Base-by-base conservation (phyloP, 2,797 vertebrate genomes). In the Podargus strigoides region DNA sequence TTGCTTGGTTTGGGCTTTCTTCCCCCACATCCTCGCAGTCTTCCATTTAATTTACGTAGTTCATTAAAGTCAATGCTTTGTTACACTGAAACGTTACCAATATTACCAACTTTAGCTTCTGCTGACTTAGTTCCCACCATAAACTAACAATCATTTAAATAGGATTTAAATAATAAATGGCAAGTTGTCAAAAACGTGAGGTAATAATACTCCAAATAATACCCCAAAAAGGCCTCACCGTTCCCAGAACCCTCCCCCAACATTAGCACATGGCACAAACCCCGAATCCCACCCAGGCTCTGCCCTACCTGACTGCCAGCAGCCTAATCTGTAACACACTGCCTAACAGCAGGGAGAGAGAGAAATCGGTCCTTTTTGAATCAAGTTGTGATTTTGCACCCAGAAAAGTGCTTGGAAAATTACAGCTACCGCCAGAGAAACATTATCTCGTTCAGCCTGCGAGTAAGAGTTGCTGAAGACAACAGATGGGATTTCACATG, bases 401-500 rank as follows among this genome's bases (percentile, higher is more conserved):
- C 74, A 76, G 85, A 39, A 62, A 91, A 95, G 53, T 15, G 14
- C 63, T 91, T 77, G 82, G 91, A 96, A 97, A 97, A 95, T 95
- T 89, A 91, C 87, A 94, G 90, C 80, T 60, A 28, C 82, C 90
- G 85, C 87, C 6, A 21, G 76, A 78, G 94, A 95, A 96, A 94
- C 77, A 86, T 86, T 93, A 95, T 93, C 90, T 83, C 14, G 44
- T 66, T 94, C 87, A 96, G 56, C 50, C 90, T 62, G 88, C 32
- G 19, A 95, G 83, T 58, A 58, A 83, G 68, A 93, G 69, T 32
- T 90, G 87, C 90, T 89, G 90, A 80, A 94, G 91, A 89, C 50
- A 75, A 80, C 96, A 96, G 94, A 96, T 95, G 95, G 92, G 90
- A 88, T 96, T 97, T 96, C 91, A 83, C 60, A 30, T 36, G 92